Conservation (phyloP, 53 echinoderm and acorn worm species). For the Astropecten irregularis region DNA sequence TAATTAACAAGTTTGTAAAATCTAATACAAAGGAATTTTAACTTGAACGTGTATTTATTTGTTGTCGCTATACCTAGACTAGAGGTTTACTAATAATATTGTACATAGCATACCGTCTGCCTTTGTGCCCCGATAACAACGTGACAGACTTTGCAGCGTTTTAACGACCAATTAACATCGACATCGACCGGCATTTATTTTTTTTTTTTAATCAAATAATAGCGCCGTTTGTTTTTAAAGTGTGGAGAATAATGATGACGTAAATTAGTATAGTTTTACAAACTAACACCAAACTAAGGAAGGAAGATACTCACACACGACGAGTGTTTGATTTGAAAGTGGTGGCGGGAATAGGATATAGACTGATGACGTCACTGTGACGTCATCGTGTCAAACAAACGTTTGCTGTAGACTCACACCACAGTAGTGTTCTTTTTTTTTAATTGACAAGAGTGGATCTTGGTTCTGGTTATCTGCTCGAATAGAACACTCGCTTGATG, state of each 20-base stretch:
- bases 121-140: neutral
- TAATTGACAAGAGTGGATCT: slow-evolving; percentile 42
- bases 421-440: neutral
- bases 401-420: neutral
- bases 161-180: too few relatives aligned
- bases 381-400: slow-evolving; percentile 2
- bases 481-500: slow-evolving; percentile 36
- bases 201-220: too few relatives aligned
- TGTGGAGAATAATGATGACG: too few relatives aligned
- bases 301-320: too few relatives aligned
- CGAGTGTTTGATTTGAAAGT: slow-evolving; percentile 17
- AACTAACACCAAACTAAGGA: too few relatives aligned
- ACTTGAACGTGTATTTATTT: slow-evolving; percentile 42
- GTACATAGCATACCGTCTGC: slow-evolving; percentile 20
- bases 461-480: neutral
- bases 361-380: neutral
- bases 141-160: slow-evolving; percentile 39
- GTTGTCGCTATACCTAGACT: neutral
- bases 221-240: too few relatives aligned
- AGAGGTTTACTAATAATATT: slow-evolving; percentile 2
- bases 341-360: neutral
- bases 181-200: too few relatives aligned
- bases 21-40: slow-evolving; percentile 42
- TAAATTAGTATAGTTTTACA: too few relatives aligned
- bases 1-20: slow-evolving; percentile 40